Evolutionary conservation across 2,888 invertebrate species (phyloP), one percentile per base, ranked within the genome.

Genomic region (Hyles lineata): DNA sequence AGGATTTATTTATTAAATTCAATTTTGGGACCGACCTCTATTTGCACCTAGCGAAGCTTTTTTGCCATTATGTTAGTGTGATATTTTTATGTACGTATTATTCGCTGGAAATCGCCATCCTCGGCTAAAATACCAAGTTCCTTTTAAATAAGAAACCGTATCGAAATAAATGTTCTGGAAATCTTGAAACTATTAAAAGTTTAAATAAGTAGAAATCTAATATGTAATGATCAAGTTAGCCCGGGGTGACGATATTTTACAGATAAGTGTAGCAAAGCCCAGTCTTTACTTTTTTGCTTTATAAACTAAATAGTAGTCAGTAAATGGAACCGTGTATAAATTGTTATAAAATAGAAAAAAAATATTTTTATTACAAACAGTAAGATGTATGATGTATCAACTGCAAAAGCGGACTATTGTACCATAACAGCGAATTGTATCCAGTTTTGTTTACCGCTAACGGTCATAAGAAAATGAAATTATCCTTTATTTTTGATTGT

Each of bases 401-500:
- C 35, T 63, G 35, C 67, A 50, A n/a, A 67, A 0, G 43, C 43
- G 63, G 50, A 25, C 60, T 25, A 35, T 35, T 32, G n/a, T 35
- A 72, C 17, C 59, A 15, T 11, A 35, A 29, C 32, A 63, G 63
- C 50, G 63, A 62, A 55, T 62, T 72, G 21, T 61, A 52, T 70
- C 29, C 29, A 43, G 9, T 70, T 70, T 58, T 58, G n/a, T 70
- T 59, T 70, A 11, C 19, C 32, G 63, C 71, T n/a, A 23, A 70
- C 50, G 60, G 83, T 87, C 85, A 82, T 84, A 85, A 83, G 82
- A 86, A 84, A 43, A 72, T 58, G 67, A 67, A 72, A 55, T 79
- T 78, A 83, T 80, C 79, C 80, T 76, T 81, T 82, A 81, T 83
- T 86, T 87, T 86, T 70, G 80, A 82, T 87, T 87, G 83, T 79